Evolutionary conservation across 2,888 invertebrate genomes (phyloP), one percentile per base, ranked within the genome.

Genomic region (Cheilosia scutellata): DNA sequence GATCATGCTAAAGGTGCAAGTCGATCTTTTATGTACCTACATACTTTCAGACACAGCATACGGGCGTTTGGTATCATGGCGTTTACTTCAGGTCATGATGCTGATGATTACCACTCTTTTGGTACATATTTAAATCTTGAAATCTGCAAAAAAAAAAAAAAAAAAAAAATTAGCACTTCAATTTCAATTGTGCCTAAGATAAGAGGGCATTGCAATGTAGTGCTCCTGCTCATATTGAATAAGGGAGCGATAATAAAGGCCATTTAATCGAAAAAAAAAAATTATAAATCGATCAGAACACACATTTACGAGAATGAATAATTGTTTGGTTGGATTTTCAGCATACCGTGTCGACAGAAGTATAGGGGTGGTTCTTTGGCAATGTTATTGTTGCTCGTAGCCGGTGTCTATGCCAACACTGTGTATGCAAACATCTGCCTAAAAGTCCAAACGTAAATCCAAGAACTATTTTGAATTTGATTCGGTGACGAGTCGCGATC

Each of bases 1-100:
- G 83, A 84, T 80, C 84, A 75, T 84, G 75, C 42, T 40, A 80
- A 84, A 84, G 84, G 84, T 84, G 84, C 84, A 80, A 75, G 29
- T 13, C 70, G 65, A 80, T 76, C 79, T 71, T 60, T 70, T 75
- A 80, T 20, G 20, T 20, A 20, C 20, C 20, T 20, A 20, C 20
- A 20, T 80, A 70, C 80, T 79, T 74, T 66, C 13, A 49, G 47
- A 63, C 53, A 68, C 65, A 84, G 47, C 75, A 84, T 84, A 80
- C 84, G 84, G 84, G 84, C 55, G 70, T 63, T 75, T 70, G 75
- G 63, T 62, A 75, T 42, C 68, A 53, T 79, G 70, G 40, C 47
- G 65, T 65, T 74, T 63, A 68, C 78, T 72, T 72, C 49, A 71
- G 44, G 51, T 42, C 29, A 29, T 29, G 16, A 65, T 33, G 66